Evolutionary conservation across 2,888 invertebrate genomes (phyloP).

Genomic region (Stenurella melanura): DNA sequence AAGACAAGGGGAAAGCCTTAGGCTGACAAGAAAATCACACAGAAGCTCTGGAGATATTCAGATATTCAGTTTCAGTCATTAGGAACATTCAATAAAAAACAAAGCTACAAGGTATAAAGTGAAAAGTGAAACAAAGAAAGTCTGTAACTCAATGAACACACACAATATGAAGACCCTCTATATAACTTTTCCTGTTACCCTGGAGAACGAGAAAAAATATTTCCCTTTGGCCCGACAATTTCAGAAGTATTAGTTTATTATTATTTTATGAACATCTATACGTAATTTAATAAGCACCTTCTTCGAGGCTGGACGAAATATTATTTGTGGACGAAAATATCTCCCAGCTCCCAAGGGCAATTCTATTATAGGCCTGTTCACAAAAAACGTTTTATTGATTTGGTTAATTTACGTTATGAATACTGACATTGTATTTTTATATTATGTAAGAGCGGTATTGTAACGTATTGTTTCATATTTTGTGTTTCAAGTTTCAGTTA

Average conservation of each 20-base stretch:
- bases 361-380: no score
- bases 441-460: no score
- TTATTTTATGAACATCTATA: slow-evolving; percentile 28
- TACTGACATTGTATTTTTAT: no score
- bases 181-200: slow-evolving; percentile 20
- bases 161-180: slow-evolving; percentile 22
- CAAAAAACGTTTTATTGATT: no score
- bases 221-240: neutral
- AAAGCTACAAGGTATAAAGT: neutral
- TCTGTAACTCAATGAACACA: slow-evolving; percentile 23
- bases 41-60: slow-evolving; percentile 33
- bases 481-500: no score
- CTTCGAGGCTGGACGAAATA: neutral
- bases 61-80: slow-evolving; percentile 38
- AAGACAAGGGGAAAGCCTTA: slow-evolving; percentile 44
- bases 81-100: slow-evolving; percentile 24
- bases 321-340: neutral
- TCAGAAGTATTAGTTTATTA: neutral
- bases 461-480: no score
- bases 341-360: no score
- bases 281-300: slow-evolving; percentile 15
- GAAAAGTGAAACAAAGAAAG: slow-evolving; percentile 16
- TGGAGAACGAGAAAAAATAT: slow-evolving; percentile 3
- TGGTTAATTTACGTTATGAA: no score
- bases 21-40: slow-evolving; percentile 42